Evolutionary conservation across 2,113 vertebrate species (phyloP).

Genomic region (Mesocricetus auratus): DNA sequence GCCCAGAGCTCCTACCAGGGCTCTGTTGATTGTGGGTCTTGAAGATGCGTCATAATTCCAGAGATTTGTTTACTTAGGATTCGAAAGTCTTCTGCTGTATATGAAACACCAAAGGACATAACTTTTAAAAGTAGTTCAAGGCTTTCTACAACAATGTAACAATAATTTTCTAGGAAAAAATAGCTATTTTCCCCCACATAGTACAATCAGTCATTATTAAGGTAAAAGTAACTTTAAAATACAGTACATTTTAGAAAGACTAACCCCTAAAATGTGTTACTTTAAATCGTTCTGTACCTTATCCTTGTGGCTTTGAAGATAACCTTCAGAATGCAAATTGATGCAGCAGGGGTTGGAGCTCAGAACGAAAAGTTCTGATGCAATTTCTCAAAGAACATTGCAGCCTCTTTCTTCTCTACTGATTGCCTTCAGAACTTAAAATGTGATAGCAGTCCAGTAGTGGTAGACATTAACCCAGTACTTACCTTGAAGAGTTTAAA

Average conservation of each 20-base stretch:
- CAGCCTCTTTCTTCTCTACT: neutral
- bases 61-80: slow-evolving; percentile 2
- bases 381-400: slow-evolving; percentile 59
- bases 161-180: slow-evolving; percentile 66
- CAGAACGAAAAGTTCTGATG: slow-evolving; percentile 64
- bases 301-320: slow-evolving; percentile 72
- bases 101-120: slow-evolving; percentile 42
- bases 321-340: slow-evolving; percentile 79
- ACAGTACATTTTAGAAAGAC: slow-evolving; percentile 52
- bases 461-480: slow-evolving; percentile 53
- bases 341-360: slow-evolving; percentile 52
- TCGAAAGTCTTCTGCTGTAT: neutral
- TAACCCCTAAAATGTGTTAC: slow-evolving; percentile 37
- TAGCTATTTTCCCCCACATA: neutral
- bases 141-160: neutral
- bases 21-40: neutral
- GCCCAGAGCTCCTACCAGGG: neutral
- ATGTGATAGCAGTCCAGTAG: neutral
- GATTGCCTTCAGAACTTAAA: slow-evolving; percentile 31
- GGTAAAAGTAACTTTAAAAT: slow-evolving; percentile 70
- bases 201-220: slow-evolving; percentile 55
- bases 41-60: slow-evolving; percentile 8
- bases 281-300: slow-evolving; percentile 61
- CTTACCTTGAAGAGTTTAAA: slow-evolving; percentile 48
- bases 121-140: slow-evolving; percentile 55